These are phyloP conservation scores for Falcaria lacertinaria DNA, from an alignment of 2,888 invertebrate genomes.

Conservation along the genomic window DNA sequence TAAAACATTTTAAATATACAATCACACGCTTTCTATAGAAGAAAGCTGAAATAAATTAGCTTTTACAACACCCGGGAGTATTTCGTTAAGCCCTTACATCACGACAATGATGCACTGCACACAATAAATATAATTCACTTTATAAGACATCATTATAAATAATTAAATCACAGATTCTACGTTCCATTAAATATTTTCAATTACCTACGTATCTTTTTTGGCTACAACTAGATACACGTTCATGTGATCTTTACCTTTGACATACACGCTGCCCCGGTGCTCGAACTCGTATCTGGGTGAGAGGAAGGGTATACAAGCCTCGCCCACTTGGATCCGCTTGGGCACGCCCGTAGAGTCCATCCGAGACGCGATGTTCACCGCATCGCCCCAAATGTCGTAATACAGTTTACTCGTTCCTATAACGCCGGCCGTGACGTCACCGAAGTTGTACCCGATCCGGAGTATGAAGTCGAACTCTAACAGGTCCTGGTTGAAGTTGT, in stretches of 20 bases:
- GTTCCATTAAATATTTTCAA: conserved; percentile 39
- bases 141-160: conserved; percentile 46
- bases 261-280: conserved; percentile 95
- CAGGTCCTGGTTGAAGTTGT: conserved; percentile 93
- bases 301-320: conserved; percentile 85
- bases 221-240: conserved; percentile 88
- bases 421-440: conserved; percentile 97
- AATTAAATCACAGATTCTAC: conserved; percentile 77
- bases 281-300: conserved; percentile 90
- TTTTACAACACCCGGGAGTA: conserved; percentile 57
- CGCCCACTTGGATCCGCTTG: conserved; percentile 90
- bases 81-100: conserved; percentile 50
- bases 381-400: conserved; percentile 99
- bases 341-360: conserved; percentile 98
- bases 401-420: conserved; percentile 97
- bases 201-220: conserved; percentile 68
- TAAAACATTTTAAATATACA: conserved; percentile 29
- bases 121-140: conserved; percentile 43
- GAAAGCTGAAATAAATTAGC: conserved; percentile 56
- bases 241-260: conserved; percentile 98
- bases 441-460: conserved; percentile 93
- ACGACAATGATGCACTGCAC: conserved; percentile 37
- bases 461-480: conserved; percentile 93
- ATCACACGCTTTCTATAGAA: conserved; percentile 31
- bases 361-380: conserved; percentile 97